Base-by-base conservation (phyloP, 2,113 vertebrate species). In the Hippocampus abdominalis region DNA sequence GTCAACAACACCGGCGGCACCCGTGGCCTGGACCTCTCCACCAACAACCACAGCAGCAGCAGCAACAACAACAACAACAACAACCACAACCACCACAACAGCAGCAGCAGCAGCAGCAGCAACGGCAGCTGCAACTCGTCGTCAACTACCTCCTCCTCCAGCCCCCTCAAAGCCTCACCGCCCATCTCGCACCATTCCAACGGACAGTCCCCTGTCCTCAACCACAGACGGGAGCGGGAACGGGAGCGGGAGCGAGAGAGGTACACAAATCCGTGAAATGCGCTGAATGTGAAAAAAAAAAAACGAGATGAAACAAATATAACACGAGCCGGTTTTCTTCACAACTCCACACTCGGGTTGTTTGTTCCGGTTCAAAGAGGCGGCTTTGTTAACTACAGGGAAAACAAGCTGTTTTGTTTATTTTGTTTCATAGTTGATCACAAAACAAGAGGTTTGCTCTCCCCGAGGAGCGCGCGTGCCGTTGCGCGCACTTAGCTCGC, bases 91-190 rank as follows among this genome's bases (percentile, higher is more conserved):
- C 21, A 54, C 64, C 96, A 94, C 93, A 27, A 29, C 93, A 54
- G n/a, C 32, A 36, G 32, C 32, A 36, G 32, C 32, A 36, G 32
- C 32, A 7, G 29, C 57, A 59, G 25, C 62, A 97, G 94, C 93
- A 97, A 7, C 42, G 48, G 15, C 63, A 46, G 27, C 48, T 96
- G 94, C 93, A 97, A 94, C 93, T 94, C 94, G 86, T 95, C 94
- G 85, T 96, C 95, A 93, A 97, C 95, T 97, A 98, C 95, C 96
- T 98, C 96, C 83, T 98, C 96, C 94, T 95, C 94, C 89, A 96
- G 93, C 92, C 92, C 93, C 88, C 95, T 96, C 95, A 99, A 99
- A 97, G 94, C 94, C 71, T 99, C 97, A 66, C 96, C 97, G 80
- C 97, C 97, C 89, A 94, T 99, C 91, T 94, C 95, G 72, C 97